phyloP scores from a whole-genome alignment of 1,140 invertebrate species.

The Chymomyza costata region DNA sequence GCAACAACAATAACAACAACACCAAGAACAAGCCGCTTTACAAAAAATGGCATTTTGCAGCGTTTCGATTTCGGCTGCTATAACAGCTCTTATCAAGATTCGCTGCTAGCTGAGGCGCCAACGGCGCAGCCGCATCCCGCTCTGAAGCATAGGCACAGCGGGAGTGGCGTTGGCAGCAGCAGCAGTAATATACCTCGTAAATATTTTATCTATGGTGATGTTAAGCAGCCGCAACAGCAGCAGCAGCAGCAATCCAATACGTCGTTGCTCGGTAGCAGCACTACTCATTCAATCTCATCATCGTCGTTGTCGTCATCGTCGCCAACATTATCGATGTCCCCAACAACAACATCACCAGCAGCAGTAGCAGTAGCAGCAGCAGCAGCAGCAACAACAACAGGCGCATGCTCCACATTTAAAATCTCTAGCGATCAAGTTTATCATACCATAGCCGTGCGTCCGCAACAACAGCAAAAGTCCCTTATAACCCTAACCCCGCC shows the following conservation, averaged over 20 bases:
- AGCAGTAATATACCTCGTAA: slow-evolving; percentile 33
- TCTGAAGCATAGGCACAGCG: slow-evolving; percentile 46
- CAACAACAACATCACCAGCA: slow-evolving; percentile 10
- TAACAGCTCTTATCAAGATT: neutral
- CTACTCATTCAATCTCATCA: neutral
- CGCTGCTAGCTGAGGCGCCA: slow-evolving; percentile 8
- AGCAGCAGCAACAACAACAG: slow-evolving; percentile 6
- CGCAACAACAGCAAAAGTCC: slow-evolving; percentile 25
- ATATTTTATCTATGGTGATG: slow-evolving; percentile 29
- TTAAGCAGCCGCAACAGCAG: slow-evolving; percentile 4
- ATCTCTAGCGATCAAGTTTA: slow-evolving; percentile 10
- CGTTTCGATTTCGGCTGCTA: slow-evolving; percentile 1
- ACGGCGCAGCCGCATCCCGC: slow-evolving; percentile 20
- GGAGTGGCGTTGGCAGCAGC: slow-evolving; percentile 17
- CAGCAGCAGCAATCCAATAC: too few species aligned
- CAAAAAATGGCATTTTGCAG: slow-evolving; percentile 16
- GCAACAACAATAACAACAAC: slow-evolving; percentile 2
- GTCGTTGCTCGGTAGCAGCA: too few species aligned
- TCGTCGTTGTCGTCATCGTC: neutral
- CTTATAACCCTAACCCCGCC: slow-evolving; percentile 61
- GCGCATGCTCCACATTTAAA: slow-evolving; percentile 5
- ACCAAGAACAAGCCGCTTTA: slow-evolving; percentile 10
- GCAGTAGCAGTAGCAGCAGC: slow-evolving; percentile 1
- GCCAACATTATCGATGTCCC: neutral
- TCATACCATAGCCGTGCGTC: neutral